phyloP scores from a whole-genome alignment of 2,797 vertebrate species.

The Arremon brunneinucha region DNA sequence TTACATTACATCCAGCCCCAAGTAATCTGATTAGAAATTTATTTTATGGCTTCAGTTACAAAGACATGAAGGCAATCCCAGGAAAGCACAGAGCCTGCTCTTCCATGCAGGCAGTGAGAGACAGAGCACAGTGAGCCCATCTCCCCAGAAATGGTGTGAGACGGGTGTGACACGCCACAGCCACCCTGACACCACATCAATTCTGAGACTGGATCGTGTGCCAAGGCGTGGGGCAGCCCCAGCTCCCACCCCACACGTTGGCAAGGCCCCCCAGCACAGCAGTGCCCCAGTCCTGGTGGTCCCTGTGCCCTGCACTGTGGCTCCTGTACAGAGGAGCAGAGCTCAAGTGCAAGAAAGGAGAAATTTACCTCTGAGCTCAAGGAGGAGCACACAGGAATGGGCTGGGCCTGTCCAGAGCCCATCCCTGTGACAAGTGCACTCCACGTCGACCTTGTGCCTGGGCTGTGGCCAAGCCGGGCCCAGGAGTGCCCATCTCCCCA shows the following conservation, averaged over 20 bases:
- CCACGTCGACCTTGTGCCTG: background rate
- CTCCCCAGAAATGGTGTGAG: background rate
- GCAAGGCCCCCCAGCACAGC: fast-evolving
- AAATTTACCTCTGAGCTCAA: background rate
- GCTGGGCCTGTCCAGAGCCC: background rate
- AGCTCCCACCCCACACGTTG: fast-evolving
- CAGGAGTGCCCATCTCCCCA: fast-evolving
- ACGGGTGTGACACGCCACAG: fast-evolving
- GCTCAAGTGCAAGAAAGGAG: fast-evolving
- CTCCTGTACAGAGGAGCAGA: background rate
- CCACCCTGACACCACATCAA: fast-evolving
- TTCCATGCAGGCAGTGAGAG: background rate
- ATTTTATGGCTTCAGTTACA: background rate
- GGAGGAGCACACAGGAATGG: fast-evolving
- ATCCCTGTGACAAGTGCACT: fast-evolving
- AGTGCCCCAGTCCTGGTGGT: background rate
- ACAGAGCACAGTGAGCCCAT: background rate
- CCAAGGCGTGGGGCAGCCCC: background rate
- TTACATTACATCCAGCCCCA: background rate
- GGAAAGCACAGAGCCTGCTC: background rate
- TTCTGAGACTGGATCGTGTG: fast-evolving
- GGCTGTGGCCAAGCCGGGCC: fast-evolving
- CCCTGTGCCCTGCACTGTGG: fast-evolving
- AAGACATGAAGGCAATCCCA: background rate
- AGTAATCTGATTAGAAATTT: slow-evolving; percentile 35